Evolutionary conservation across 2,888 invertebrate genomes (phyloP).

Genomic region (Cephonodes hylas): DNA sequence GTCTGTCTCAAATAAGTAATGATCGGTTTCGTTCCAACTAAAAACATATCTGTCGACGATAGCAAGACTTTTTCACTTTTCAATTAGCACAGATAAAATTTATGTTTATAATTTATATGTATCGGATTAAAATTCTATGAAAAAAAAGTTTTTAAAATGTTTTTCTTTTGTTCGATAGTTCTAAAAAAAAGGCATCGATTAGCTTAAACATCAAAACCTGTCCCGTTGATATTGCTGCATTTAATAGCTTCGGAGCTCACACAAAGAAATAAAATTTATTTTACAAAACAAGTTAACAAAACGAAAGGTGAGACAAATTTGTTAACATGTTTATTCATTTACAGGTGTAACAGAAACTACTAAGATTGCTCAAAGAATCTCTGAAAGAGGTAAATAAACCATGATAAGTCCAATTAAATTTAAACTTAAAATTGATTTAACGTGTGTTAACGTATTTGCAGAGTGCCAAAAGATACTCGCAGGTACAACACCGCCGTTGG

Average conservation of each 20-base stretch:
- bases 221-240: background rate
- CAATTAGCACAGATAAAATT: too few species aligned
- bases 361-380: constrained; percentile 34
- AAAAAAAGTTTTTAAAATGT: too few species aligned
- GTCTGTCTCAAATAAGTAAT: too few species aligned
- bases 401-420: background rate
- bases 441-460: constrained; percentile 30
- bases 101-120: too few species aligned
- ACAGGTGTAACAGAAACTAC: constrained; percentile 30
- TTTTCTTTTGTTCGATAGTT: too few species aligned
- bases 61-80: too few species aligned
- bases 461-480: constrained; percentile 63
- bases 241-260: background rate
- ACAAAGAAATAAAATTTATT: too few species aligned
- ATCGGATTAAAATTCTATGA: too few species aligned
- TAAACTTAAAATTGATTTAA: background rate
- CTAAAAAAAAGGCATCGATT: too few species aligned
- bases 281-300: background rate
- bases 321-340: constrained; percentile 20
- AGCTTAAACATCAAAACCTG: background rate
- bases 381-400: constrained; percentile 49
- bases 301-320: background rate
- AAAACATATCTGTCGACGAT: too few species aligned
- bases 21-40: too few species aligned
- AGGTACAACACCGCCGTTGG: constrained; percentile 47